phyloP scores from a whole-genome alignment of 1,140 invertebrate genomes.

The Pseudomyrmex cubaensis region DNA sequence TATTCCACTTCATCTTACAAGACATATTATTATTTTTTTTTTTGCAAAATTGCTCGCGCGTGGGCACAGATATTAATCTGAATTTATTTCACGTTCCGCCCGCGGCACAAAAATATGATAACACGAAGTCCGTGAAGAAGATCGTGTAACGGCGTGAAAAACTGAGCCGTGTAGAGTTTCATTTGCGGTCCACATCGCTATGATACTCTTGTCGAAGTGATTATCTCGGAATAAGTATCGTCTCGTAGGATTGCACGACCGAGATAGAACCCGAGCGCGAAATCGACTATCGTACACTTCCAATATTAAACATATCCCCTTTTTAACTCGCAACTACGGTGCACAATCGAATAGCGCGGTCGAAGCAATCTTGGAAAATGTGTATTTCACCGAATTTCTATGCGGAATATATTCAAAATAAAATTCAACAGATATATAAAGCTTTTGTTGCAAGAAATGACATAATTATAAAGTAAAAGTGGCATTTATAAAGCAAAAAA shows the following conservation, averaged over 20 bases:
- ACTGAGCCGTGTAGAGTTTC: background rate
- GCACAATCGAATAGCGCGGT: background rate
- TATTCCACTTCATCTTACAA: background rate
- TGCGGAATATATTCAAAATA: background rate
- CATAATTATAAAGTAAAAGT: background rate
- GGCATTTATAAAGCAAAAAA: background rate
- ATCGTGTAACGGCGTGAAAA: background rate
- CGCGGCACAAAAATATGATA: background rate
- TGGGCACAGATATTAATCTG: background rate
- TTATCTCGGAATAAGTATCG: background rate
- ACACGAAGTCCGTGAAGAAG: background rate
- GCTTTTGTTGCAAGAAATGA: background rate
- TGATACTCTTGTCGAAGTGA: conserved; percentile 13
- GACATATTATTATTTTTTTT: background rate
- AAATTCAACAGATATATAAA: background rate
- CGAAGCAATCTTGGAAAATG: background rate
- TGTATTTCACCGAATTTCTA: background rate
- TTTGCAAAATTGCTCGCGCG: background rate
- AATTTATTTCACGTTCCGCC: background rate
- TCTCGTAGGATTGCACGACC: background rate
- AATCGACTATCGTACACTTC: background rate
- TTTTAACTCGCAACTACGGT: background rate
- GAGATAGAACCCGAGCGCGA: background rate
- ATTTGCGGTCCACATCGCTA: background rate
- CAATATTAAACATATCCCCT: background rate